Conservation (phyloP, 2,113 vertebrate genomes). For the Lanius collurio region DNA sequence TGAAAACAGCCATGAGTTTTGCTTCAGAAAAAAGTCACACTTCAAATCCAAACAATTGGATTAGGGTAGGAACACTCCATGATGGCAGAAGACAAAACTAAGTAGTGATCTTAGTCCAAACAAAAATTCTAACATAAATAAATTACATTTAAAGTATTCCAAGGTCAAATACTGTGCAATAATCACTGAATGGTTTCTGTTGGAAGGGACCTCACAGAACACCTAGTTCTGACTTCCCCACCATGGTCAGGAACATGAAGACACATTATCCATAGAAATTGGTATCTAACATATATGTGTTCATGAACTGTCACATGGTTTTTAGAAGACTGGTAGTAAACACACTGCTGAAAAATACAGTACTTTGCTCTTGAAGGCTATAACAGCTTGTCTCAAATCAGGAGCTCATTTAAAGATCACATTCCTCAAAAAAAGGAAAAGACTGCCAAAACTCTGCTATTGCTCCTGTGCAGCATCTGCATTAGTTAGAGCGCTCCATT, state of each 20-base stretch:
- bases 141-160: background rate
- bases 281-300: background rate
- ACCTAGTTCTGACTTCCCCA: accelerated
- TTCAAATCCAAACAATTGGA: background rate
- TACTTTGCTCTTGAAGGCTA: background rate
- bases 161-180: background rate
- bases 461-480: background rate
- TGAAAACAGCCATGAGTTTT: background rate
- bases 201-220: background rate
- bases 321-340: background rate
- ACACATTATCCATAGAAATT: background rate
- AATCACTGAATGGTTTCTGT: background rate
- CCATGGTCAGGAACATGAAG: background rate
- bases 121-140: background rate
- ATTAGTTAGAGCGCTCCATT: background rate
- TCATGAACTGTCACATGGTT: background rate
- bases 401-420: background rate
- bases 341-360: background rate
- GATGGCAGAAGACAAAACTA: background rate
- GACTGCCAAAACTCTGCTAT: background rate
- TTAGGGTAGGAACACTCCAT: background rate
- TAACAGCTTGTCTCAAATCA: background rate
- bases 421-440: background rate
- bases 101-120: background rate
- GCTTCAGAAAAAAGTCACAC: background rate